A percentile compares a stretch with the other conserved stretches of the same genome.
Conservation (phyloP, 2,797 vertebrate genomes). For the Pteronotus mesoamericanus region DNA sequence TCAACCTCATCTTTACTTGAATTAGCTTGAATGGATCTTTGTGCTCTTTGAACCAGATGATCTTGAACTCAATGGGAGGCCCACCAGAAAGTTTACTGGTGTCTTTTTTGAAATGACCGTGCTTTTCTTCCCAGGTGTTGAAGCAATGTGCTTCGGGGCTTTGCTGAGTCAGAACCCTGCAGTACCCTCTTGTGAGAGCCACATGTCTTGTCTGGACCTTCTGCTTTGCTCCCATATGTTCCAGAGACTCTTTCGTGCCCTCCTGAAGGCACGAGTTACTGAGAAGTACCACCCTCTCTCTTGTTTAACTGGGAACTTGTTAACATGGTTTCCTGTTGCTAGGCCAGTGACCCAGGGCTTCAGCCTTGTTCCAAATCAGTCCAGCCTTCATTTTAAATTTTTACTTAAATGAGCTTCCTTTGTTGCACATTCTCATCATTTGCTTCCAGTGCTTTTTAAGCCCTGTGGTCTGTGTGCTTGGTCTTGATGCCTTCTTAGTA, state of each 20-base stretch:
- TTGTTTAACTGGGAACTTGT: not conserved
- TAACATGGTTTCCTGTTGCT: not conserved
- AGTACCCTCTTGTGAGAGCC: not conserved
- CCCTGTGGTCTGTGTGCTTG: not conserved
- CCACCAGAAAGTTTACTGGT: not conserved
- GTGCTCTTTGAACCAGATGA: not conserved
- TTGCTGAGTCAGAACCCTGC: not conserved
- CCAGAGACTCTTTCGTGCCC: not conserved
- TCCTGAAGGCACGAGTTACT: not conserved
- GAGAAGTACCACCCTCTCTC: not conserved
- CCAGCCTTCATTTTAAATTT: not conserved
- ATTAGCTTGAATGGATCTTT: not conserved
- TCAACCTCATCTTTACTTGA: not conserved
- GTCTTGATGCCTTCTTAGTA: not conserved
- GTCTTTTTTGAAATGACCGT: not conserved
- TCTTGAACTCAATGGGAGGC: not conserved
- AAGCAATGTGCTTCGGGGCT: not conserved
- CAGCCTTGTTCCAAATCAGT: not conserved
- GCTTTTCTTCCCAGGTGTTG: not conserved
- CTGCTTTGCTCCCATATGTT: not conserved
- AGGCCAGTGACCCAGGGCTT: not conserved
- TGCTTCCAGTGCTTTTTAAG: not conserved
- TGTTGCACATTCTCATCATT: not conserved
- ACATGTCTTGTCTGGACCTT: not conserved
- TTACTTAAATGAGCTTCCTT: not conserved